Evolutionary conservation across 2,888 invertebrate species (phyloP).

Genomic region (Spodoptera exigua): DNA sequence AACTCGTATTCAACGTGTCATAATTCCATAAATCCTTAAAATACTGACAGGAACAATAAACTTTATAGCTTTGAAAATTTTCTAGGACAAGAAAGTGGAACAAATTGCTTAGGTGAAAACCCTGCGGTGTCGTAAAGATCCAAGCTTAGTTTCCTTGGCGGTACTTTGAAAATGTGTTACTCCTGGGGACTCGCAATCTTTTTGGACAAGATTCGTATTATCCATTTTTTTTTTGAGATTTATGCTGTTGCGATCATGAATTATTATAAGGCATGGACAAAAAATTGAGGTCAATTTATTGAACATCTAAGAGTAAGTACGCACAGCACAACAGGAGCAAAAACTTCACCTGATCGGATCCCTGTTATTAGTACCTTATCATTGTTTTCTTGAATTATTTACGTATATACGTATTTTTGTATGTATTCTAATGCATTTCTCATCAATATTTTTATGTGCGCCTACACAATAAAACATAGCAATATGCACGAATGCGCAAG

Average conservation of each 20-base stretch:
- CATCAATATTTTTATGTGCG: too few species aligned
- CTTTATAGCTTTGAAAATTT: conserved; percentile 67
- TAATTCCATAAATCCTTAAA: conserved; percentile 64
- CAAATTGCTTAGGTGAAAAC: conserved; percentile 76
- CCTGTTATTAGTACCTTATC: too few species aligned
- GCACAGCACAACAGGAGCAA: too few species aligned
- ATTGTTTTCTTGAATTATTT: too few species aligned
- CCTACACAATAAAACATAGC: not conserved
- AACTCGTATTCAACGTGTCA: conserved; percentile 61
- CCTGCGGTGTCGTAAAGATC: conserved; percentile 76
- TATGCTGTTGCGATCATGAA: not conserved
- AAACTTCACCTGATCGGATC: too few species aligned
- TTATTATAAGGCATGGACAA: too few species aligned
- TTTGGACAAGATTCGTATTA: conserved; percentile 41
- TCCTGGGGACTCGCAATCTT: conserved; percentile 61
- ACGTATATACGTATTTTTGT: too few species aligned
- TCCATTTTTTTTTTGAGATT: conserved; percentile 15
- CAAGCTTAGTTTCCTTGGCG: conserved; percentile 70
- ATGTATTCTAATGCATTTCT: too few species aligned
- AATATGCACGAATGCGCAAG: conserved; percentile 24
- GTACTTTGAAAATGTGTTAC: conserved; percentile 72
- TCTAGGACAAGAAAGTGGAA: conserved; percentile 68
- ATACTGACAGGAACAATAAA: conserved; percentile 64
- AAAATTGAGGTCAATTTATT: too few species aligned
- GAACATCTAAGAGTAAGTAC: too few species aligned